These are phyloP conservation scores for Nephila pilipes DNA, from an alignment of 1,140 invertebrate genomes.

Conservation along the genomic window DNA sequence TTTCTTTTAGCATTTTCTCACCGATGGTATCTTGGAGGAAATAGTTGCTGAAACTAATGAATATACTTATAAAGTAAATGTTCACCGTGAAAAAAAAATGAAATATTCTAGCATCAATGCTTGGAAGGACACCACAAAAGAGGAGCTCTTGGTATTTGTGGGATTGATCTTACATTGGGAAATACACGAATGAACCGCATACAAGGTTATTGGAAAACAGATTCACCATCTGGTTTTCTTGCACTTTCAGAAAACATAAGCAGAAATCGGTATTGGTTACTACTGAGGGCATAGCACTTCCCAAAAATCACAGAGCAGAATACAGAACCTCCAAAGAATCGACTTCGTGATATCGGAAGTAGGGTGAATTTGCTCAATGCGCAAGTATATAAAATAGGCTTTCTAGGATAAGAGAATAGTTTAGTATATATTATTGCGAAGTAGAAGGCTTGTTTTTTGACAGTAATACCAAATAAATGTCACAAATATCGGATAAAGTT, in stretches of 20 bases:
- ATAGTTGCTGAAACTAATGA: background rate
- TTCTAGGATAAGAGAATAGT: constrained; percentile 79
- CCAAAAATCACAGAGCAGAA: constrained; percentile 34
- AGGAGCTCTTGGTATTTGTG: constrained; percentile 39
- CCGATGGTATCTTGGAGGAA: background rate
- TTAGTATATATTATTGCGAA: constrained; percentile 81
- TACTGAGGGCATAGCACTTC: constrained; percentile 48
- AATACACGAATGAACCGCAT: constrained; percentile 44
- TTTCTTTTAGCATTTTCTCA: background rate
- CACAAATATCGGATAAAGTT: too few species aligned
- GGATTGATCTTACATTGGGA: constrained; percentile 54
- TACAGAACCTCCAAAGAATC: constrained; percentile 26
- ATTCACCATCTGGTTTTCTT: background rate
- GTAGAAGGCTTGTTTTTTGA: constrained; percentile 80
- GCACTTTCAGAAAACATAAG: constrained; percentile 41
- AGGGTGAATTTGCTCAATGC: constrained; percentile 37
- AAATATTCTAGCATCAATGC: background rate
- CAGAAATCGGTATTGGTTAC: constrained; percentile 21
- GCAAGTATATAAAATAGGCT: constrained; percentile 77
- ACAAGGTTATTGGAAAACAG: constrained; percentile 53
- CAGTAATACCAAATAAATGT: constrained; percentile 80
- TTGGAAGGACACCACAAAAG: too few species aligned
- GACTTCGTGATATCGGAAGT: constrained; percentile 27
- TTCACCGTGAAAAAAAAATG: background rate
- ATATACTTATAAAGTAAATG: too few species aligned